These are phyloP conservation scores for Cassiopea andromeda DNA, from an alignment of 30 jellyfish, hydroid and myxozoan species.

Conservation along the genomic window DNA sequence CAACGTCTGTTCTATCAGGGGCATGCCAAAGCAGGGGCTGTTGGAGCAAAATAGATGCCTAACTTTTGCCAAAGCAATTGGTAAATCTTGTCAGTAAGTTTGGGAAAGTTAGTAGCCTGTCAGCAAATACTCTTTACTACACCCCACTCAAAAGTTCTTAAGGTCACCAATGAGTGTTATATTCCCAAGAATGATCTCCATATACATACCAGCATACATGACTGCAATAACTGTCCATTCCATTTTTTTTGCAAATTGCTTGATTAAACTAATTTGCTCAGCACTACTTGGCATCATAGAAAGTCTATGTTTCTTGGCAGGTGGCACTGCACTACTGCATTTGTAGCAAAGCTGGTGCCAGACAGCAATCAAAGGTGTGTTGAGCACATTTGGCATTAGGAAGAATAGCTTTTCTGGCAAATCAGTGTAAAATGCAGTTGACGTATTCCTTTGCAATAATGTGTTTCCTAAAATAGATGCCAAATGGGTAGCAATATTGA, in stretches of 20 bases:
- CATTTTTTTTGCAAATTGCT: background rate
- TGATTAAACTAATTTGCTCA: background rate
- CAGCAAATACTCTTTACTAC: too few species aligned
- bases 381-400: constrained; percentile 1
- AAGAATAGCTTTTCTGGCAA: background rate
- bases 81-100: too few species aligned
- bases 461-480: background rate
- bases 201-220: constrained; percentile 19
- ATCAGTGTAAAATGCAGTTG: background rate
- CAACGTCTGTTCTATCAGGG: too few species aligned
- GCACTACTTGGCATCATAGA: constrained; percentile 7
- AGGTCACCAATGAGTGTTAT: too few species aligned
- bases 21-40: too few species aligned
- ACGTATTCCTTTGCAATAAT: background rate
- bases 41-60: too few species aligned
- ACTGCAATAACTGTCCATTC: constrained; percentile 26
- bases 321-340: background rate
- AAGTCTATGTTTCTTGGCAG: background rate
- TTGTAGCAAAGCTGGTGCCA: constrained; percentile 17
- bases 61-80: too few species aligned
- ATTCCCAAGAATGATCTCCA: too few species aligned
- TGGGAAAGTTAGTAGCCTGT: too few species aligned
- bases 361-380: constrained; percentile 8
- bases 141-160: too few species aligned
- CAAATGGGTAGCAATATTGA: background rate